Evolutionary conservation across 2,797 vertebrate species (phyloP).

Genomic region (Gallinago solitaria): DNA sequence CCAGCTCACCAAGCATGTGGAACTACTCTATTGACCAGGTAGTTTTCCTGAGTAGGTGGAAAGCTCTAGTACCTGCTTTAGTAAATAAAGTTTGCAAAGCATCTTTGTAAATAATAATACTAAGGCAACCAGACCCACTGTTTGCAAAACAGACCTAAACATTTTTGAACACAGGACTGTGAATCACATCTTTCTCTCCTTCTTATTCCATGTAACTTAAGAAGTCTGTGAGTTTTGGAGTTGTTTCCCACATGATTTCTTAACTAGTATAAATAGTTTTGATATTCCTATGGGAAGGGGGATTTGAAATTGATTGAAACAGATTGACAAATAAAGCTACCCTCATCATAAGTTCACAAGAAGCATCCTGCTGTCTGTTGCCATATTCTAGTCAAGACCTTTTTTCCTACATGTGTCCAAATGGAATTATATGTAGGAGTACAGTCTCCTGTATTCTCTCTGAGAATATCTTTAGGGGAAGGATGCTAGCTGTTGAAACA

Average conservation of each 20-base stretch:
- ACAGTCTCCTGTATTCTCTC: background rate
- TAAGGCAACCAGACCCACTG: background rate
- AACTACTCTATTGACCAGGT: background rate
- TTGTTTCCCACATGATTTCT: background rate
- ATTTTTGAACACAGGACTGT: background rate
- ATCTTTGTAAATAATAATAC: background rate
- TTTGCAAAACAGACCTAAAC: background rate
- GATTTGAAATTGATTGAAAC: background rate
- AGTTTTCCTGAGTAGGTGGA: background rate
- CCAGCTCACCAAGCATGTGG: background rate
- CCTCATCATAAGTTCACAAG: background rate
- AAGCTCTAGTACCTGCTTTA: background rate
- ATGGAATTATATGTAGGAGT: background rate
- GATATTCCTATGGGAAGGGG: background rate
- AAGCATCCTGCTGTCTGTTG: background rate
- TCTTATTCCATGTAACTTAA: background rate
- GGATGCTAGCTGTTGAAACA: background rate
- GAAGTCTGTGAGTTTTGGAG: background rate
- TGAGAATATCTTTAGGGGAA: background rate
- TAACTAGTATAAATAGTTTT: background rate
- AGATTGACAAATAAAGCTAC: fast-evolving
- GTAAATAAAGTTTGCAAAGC: background rate
- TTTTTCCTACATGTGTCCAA: background rate
- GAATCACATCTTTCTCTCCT: background rate
- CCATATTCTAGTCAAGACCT: background rate